Evolutionary conservation across 2,888 invertebrate genomes (phyloP).

Genomic region (Apamea monoglypha): DNA sequence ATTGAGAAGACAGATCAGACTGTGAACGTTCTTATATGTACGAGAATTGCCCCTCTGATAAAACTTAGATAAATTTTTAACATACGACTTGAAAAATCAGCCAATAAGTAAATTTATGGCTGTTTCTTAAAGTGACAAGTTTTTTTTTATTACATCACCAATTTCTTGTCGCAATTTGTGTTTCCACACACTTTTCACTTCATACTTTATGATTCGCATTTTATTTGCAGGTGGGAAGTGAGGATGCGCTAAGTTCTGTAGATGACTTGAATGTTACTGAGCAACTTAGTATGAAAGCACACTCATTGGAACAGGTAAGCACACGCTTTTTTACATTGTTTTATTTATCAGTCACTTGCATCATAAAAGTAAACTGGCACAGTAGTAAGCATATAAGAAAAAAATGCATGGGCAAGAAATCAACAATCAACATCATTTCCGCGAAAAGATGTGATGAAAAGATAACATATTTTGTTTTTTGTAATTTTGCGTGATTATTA

Average conservation of each 20-base stretch:
- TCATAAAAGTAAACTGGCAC: not conserved
- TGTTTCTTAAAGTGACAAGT: not conserved
- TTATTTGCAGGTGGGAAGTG: conserved; percentile 90
- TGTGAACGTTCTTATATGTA: too few relatives aligned
- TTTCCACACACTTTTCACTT: not conserved
- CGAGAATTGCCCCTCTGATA: too few relatives aligned
- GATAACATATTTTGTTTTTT: not conserved
- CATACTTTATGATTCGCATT: conserved; percentile 5
- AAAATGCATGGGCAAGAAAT: not conserved
- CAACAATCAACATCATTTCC: not conserved
- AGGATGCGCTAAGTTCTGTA: conserved; percentile 91
- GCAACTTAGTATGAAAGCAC: conserved; percentile 84
- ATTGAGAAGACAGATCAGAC: too few relatives aligned
- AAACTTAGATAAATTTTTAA: too few relatives aligned
- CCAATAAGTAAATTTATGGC: not conserved
- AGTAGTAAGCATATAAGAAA: not conserved
- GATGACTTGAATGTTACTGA: conserved; percentile 87
- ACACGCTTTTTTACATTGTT: conserved; percentile 22
- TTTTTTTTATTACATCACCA: not conserved
- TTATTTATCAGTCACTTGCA: not conserved
- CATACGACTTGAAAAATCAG: too few relatives aligned
- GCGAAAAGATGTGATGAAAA: not conserved
- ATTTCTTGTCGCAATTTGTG: not conserved
- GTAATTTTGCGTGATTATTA: not conserved
- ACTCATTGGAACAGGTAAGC: conserved; percentile 85